Percentiles rank a stretch among this genome's conserved stretches.
Conservation (phyloP, 1,140 invertebrate genomes). For the Eciton burchellii region DNA sequence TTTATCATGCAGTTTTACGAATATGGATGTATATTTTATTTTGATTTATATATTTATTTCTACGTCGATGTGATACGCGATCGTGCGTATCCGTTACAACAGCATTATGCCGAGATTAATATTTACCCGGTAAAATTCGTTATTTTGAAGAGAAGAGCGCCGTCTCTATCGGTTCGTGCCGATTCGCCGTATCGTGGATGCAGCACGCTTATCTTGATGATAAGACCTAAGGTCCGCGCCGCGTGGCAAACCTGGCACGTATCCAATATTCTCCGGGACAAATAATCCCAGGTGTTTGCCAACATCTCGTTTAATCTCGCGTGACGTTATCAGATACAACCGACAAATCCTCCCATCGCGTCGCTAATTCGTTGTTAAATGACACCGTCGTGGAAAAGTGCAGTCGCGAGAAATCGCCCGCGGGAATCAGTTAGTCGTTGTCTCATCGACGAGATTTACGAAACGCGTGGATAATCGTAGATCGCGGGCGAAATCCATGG, state of each 20-base stretch:
- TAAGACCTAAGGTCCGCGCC: slow-evolving; percentile 47
- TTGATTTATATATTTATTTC: slow-evolving; percentile 29
- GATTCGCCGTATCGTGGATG: slow-evolving; percentile 39
- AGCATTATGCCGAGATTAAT: slow-evolving; percentile 45
- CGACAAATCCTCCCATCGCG: slow-evolving; percentile 62
- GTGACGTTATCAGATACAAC: slow-evolving; percentile 70
- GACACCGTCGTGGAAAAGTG: slow-evolving; percentile 53
- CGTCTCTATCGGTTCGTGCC: slow-evolving; percentile 7
- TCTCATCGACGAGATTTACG: too few relatives aligned
- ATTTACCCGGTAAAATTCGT: slow-evolving; percentile 47
- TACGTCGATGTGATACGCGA: neutral
- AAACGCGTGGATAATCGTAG: slow-evolving; percentile 8
- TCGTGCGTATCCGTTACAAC: slow-evolving; percentile 21
- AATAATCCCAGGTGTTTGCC: slow-evolving; percentile 75
- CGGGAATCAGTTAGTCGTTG: neutral
- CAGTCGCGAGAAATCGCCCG: slow-evolving; percentile 17
- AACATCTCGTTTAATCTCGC: slow-evolving; percentile 72
- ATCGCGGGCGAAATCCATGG: slow-evolving; percentile 38
- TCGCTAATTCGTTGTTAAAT: slow-evolving; percentile 63
- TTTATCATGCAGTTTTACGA: slow-evolving; percentile 23
- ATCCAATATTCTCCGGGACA: slow-evolving; percentile 72
- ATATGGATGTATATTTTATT: slow-evolving; percentile 6
- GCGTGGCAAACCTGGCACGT: slow-evolving; percentile 67
- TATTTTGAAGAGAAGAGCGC: slow-evolving; percentile 16
- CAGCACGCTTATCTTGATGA: slow-evolving; percentile 64